Evolutionary conservation across 2,888 invertebrate species (phyloP), one percentile per base, ranked within the genome.

Genomic region (Lithosia quadra): DNA sequence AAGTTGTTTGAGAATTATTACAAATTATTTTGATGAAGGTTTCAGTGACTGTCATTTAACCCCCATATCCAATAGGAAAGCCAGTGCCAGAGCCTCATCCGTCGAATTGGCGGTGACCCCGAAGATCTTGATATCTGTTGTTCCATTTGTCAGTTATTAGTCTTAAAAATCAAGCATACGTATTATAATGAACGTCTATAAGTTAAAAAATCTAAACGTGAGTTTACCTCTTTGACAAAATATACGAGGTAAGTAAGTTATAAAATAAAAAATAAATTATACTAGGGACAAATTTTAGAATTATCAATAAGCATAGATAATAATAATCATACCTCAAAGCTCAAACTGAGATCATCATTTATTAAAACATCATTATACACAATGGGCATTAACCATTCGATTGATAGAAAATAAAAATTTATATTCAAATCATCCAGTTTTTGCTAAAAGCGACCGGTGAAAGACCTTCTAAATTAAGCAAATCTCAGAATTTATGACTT

Each of bases 401-500:
- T 49, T 49, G 49, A 71, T 67, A 68, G 68, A 60, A 68, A 74
- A 75, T 71, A 43, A 69, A 65, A 76, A 72, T 72, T 67, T 53
- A 76, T 75, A 80, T 76, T 74, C 63, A 82, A 83, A 81, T 81
- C 73, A 81, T 77, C 68, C 68, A 65, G 67, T 79, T 82, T 77
- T 71, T 67, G 68, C 73, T 64, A 71, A 77, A 81, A 79, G 68
- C 74, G 76, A 75, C 71, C 83, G 88, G 88, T 88, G 87, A 90
- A 88, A 87, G 85, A 89, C 78, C 85, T 86, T 81, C 69, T 84
- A 89, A 88, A 89, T 88, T 85, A 90, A 80, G 82, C 84, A 88
- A 91, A 91, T 88, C 89, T 86, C 67, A 63, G 70, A 88, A 91
- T 91, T 90, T 91, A 90, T 89, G 82, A 79, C 80, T 78, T 86